These are phyloP conservation scores for Paracyclopina nana DNA, from an alignment of 1,140 invertebrate genomes.

Conservation along the genomic window DNA sequence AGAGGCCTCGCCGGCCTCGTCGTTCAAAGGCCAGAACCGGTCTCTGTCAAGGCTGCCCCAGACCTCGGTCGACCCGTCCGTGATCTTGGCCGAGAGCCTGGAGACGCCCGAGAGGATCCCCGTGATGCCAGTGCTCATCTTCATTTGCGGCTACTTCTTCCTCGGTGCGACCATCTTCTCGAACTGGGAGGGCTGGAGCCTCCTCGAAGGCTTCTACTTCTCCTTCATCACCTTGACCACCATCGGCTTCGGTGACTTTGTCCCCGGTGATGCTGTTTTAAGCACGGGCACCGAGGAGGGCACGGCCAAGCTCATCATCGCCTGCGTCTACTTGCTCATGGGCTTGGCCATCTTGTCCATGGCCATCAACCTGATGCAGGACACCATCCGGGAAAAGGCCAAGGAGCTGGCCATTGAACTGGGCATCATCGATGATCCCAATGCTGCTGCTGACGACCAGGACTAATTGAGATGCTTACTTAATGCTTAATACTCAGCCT, in stretches of 20 bases:
- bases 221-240: conserved; percentile 66
- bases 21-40: neutral
- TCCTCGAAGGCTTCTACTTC: conserved; percentile 62
- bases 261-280: conserved; percentile 13
- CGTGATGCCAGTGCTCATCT: conserved; percentile 8
- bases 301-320: conserved; percentile 12
- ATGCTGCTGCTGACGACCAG: too few relatives aligned
- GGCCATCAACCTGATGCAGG: conserved; percentile 14
- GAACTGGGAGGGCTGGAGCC: conserved; percentile 49
- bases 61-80: neutral
- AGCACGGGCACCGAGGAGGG: conserved; percentile 10
- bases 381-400: conserved; percentile 3
- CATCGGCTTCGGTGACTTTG: conserved; percentile 31
- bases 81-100: neutral
- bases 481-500: too few relatives aligned
- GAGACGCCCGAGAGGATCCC: neutral
- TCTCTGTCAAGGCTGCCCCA: too few relatives aligned
- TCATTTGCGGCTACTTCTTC: conserved; percentile 12
- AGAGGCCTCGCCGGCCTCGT: conserved; percentile 1
- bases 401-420: conserved; percentile 12
- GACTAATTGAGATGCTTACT: too few relatives aligned
- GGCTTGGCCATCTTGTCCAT: conserved; percentile 14
- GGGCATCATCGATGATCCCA: conserved; percentile 13
- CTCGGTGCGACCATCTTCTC: conserved; percentile 45
- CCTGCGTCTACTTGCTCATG: conserved; percentile 13